These are phyloP conservation scores for Pavo muticus DNA, from an alignment of 2,113 vertebrate genomes.

Conservation along the genomic window DNA sequence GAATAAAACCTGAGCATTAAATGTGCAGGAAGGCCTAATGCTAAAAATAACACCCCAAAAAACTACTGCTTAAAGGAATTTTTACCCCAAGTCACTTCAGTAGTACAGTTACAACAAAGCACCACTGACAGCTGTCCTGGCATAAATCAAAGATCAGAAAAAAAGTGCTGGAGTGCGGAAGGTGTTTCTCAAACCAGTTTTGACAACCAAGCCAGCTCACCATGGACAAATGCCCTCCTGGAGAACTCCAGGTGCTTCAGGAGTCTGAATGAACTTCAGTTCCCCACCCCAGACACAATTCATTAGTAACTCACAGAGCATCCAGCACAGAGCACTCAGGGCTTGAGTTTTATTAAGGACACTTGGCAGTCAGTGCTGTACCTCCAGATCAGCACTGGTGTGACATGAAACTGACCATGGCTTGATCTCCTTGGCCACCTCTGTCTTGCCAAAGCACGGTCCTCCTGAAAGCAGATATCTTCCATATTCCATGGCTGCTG, in stretches of 20 bases:
- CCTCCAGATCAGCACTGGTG: background rate
- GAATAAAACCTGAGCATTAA: background rate
- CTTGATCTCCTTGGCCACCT: background rate
- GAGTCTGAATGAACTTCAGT: fast-evolving
- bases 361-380: background rate
- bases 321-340: background rate
- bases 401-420: background rate
- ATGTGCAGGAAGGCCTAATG: background rate
- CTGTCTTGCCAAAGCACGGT: background rate
- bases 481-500: background rate
- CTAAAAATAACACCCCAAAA: background rate
- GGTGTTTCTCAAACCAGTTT: background rate
- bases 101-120: fast-evolving
- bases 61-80: background rate
- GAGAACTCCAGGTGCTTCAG: background rate
- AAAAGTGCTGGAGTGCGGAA: background rate
- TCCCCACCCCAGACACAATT: fast-evolving
- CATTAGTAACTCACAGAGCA: fast-evolving
- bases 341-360: background rate
- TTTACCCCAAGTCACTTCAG: background rate
- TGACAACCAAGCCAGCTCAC: background rate
- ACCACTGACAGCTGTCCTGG: background rate
- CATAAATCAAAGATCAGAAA: background rate
- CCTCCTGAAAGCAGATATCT: background rate
- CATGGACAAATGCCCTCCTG: fast-evolving